Evolutionary conservation across 2,113 vertebrate genomes (phyloP).

Genomic region (Artemisiospiza belli): DNA sequence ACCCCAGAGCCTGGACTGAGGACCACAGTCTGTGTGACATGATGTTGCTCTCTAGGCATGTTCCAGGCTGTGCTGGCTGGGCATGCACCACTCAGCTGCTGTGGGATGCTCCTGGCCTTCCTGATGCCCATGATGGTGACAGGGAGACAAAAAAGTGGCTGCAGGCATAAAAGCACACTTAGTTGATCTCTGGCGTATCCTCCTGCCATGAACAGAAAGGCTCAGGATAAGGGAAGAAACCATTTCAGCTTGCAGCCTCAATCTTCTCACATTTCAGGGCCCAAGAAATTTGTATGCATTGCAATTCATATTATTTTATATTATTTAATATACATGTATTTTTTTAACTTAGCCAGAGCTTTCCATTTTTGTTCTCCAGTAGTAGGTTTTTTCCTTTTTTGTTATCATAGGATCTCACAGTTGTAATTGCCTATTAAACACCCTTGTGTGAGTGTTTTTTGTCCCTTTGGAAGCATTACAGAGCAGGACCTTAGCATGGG

Average conservation of each 20-base stretch:
- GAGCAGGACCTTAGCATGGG: neutral
- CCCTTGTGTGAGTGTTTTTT: neutral
- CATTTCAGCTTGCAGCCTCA: neutral
- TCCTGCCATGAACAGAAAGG: neutral
- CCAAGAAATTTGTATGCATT: neutral
- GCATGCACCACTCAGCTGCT: neutral
- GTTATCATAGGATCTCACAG: neutral
- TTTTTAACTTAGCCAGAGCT: neutral
- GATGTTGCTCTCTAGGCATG: neutral
- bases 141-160: neutral
- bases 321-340: neutral
- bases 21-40: fast-evolving
- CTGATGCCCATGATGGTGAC: neutral
- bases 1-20: neutral
- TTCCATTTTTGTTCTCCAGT: neutral
- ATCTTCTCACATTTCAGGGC: neutral
- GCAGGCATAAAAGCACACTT: neutral
- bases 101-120: neutral
- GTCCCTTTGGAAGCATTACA: neutral
- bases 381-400: neutral
- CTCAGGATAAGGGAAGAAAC: neutral
- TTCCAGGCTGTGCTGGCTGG: neutral
- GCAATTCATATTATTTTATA: neutral
- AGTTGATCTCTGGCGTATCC: neutral
- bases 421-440: neutral